Conservation (phyloP, 2,797 vertebrate genomes). For the Phoxinus dragarum region DNA sequence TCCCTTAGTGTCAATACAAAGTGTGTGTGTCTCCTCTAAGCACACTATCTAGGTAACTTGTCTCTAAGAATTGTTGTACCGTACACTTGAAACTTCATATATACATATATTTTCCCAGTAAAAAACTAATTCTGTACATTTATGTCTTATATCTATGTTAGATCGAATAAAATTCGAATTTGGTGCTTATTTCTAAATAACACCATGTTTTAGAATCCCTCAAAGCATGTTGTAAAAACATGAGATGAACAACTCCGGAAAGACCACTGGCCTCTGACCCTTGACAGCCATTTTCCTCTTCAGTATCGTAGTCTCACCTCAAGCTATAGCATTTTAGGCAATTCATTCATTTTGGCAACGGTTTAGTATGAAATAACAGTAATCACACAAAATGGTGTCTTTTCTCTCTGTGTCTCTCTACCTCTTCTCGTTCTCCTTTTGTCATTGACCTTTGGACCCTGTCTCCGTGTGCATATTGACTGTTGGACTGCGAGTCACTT, state of each 20-base stretch:
- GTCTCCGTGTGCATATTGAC: conserved; percentile 78
- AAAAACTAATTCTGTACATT: not conserved
- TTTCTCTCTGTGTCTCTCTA: conserved; percentile 63
- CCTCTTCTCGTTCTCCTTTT: conserved; percentile 70
- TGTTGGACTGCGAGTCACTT: conserved; percentile 79
- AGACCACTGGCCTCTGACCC: conserved; percentile 5
- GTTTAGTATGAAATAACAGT: conserved; percentile 53
- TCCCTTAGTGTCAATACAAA: conserved; percentile 75
- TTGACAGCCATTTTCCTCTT: not conserved
- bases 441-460: conserved; percentile 80
- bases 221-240: not conserved
- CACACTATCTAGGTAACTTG: conserved; percentile 27
- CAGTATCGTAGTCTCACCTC: conserved; percentile 19
- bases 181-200: not conserved
- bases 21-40: conserved; percentile 35
- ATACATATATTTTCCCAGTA: not conserved
- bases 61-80: conserved; percentile 49
- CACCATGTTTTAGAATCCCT: too few species aligned
- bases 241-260: not conserved
- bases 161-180: not conserved
- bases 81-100: too few species aligned
- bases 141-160: not conserved
- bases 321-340: not conserved
- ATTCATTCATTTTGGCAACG: conserved; percentile 18
- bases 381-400: conserved; percentile 30